Percentiles rank a stretch among this genome's conserved stretches.
phyloP scores from a whole-genome alignment of 2,888 invertebrate species.

The Eilema depressum region DNA sequence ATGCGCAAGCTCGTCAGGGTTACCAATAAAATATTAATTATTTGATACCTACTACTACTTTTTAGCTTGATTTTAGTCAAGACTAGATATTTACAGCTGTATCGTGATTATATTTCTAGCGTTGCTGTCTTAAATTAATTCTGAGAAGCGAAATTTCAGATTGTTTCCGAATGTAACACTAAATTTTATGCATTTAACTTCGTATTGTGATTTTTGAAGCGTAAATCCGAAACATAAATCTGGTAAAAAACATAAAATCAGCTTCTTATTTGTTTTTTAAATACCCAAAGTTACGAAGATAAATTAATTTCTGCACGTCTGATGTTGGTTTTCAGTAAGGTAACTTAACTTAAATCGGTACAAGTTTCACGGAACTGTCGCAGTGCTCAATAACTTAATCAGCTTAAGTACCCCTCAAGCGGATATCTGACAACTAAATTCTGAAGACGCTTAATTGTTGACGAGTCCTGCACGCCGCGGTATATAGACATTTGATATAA shows the following conservation, averaged over 20 bases:
- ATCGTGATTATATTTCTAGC: not conserved
- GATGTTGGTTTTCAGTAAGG: slow-evolving; percentile 24
- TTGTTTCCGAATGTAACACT: not conserved
- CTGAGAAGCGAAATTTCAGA: not conserved
- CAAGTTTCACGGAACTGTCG: slow-evolving; percentile 28
- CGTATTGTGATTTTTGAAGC: not conserved
- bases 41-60: too few relatives aligned
- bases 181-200: slow-evolving; percentile 3
- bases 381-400: slow-evolving; percentile 31
- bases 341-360: slow-evolving; percentile 21
- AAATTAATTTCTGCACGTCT: slow-evolving; percentile 7
- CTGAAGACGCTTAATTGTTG: slow-evolving; percentile 45
- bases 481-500: slow-evolving; percentile 45
- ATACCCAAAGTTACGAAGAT: not conserved
- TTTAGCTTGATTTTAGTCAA: not conserved
- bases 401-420: slow-evolving; percentile 28
- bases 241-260: not conserved
- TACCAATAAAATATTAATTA: too few relatives aligned
- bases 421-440: slow-evolving; percentile 31
- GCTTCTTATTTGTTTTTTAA: not conserved
- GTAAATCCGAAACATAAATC: too few relatives aligned
- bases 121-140: not conserved
- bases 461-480: slow-evolving; percentile 52
- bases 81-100: not conserved
- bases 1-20: too few relatives aligned